Conservation (phyloP, 2,113 vertebrate species). For the Artemisiospiza belli region DNA sequence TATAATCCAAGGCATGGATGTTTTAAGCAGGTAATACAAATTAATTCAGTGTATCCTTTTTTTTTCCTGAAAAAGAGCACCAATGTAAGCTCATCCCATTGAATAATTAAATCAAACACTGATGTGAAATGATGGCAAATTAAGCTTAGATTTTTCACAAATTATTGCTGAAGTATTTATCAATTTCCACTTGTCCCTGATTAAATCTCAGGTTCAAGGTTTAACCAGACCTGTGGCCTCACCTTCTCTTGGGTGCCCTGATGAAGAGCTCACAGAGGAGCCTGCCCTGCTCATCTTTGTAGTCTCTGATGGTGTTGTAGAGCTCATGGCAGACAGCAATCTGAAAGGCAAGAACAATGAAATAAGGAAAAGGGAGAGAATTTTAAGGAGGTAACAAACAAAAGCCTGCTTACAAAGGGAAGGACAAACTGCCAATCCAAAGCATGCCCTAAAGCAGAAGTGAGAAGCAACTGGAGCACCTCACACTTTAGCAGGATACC, state of each 20-base stretch:
- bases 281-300: constrained; percentile 96
- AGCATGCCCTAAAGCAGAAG: background rate
- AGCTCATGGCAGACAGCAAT: constrained; percentile 98
- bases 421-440: background rate
- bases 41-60: background rate
- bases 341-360: constrained; percentile 67
- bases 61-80: background rate
- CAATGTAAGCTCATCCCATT: background rate
- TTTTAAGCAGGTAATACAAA: background rate
- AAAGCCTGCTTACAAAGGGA: background rate
- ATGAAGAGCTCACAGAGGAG: constrained; percentile 98
- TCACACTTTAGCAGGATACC: background rate
- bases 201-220: background rate
- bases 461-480: background rate
- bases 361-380: background rate
- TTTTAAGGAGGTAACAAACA: background rate
- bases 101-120: background rate
- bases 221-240: background rate
- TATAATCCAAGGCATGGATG: background rate
- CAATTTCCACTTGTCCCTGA: background rate
- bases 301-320: constrained; percentile 96
- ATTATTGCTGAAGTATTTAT: background rate
- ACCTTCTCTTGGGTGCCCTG: constrained; percentile 96
- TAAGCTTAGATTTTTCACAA: background rate
- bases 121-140: background rate